Evolutionary conservation across 2,888 invertebrate species (phyloP), one percentile per base, ranked within the genome.

Genomic region (Tethea ocularis): DNA sequence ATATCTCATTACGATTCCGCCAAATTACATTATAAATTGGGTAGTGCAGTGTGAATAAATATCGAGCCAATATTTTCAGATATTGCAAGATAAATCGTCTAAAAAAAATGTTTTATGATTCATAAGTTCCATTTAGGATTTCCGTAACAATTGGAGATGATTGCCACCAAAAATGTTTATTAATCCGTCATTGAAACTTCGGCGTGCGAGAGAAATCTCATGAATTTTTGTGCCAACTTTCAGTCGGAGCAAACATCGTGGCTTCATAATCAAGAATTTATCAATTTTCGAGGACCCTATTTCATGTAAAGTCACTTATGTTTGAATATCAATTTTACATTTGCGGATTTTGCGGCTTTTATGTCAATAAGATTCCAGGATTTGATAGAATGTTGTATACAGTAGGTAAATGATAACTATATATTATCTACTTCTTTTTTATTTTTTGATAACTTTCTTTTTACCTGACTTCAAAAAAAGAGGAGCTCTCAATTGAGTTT

Each of bases 221-320:
- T 60, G 63, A 69, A 66, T 71, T 71, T 68, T 63, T 57, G 58
- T 58, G 59, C 59, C 66, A 66, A 66, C 75, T 69, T 72, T 75
- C n/a, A 38, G 6, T 38, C n/a, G 33, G 7, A 38, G 38, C n/a
- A n/a, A n/a, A 38, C 38, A 38, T 38, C n/a, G n/a, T 7, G n/a
- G 38, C 6, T 38, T 38, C 33, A 33, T 33, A 13, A 33, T 33
- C 33, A 3, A 33, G 13, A 13, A 33, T 33, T 33, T 3, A 33
- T 33, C 33, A 7, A 33, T 33, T 33, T 13, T 3, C 33, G 33
- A 29, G 11, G 33, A 33, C 6, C 13, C 13, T 29, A 29, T 29
- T 29, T 29, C 29, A 10, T 29, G 29, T 29, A 29, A 29, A 29
- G 29, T 29, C 1, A 7, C 67, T 67, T 66, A 60, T 71, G 68